Base-by-base conservation (phyloP, 2,797 vertebrate genomes). In the Liasis olivaceus region DNA sequence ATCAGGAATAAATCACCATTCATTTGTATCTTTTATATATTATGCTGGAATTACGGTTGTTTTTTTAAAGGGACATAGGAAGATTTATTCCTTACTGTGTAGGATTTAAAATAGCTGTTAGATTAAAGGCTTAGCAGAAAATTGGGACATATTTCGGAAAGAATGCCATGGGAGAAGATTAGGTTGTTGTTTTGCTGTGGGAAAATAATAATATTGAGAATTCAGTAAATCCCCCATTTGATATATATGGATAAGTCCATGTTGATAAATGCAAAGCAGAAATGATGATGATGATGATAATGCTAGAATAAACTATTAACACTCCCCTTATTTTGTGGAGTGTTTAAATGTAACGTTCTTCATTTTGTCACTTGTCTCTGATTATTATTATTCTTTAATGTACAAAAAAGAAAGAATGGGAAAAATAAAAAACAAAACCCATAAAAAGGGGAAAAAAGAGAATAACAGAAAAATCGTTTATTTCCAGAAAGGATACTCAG, bases 21-120 rank as follows among this genome's bases (percentile, higher is more conserved):
- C 91, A 7, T 28, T 93, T 56, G 24, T 28, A 90, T 28, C 7
- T 93, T 95, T 62, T 86, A 92, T 13, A 89, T 56, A 26, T 85
- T 42, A 36, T n/a, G 2, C 58, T 31, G 56, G n/a, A 51, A 66
- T 77, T 90, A 20, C 9, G n/a, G 20, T 58, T 62, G 24, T 24
- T 59, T 89, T 89, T 63, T 58, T 59, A 51, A 63, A 88, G 59
- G n/a, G 5, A 42, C n/a, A 42, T 47, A 63, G 63, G n/a, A 58
- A 89, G 20, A 72, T 72, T 31, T 89, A 84, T 31, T 64, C 58
- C 54, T 62, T 81, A 26, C 51, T 13, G 22, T 69, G 24, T 26
- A 62, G 63, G 86, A 15, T 36, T 31, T 60, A 42, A 84, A 85
- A 69, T 69, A 54, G 47, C 63, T 8, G 3, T 85, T 85, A 86